A percentile compares a stretch with the other conserved stretches of the same genome.
Evolutionary conservation across 2,797 vertebrate species (phyloP).

Genomic region (Paedocypris micromegethes): DNA sequence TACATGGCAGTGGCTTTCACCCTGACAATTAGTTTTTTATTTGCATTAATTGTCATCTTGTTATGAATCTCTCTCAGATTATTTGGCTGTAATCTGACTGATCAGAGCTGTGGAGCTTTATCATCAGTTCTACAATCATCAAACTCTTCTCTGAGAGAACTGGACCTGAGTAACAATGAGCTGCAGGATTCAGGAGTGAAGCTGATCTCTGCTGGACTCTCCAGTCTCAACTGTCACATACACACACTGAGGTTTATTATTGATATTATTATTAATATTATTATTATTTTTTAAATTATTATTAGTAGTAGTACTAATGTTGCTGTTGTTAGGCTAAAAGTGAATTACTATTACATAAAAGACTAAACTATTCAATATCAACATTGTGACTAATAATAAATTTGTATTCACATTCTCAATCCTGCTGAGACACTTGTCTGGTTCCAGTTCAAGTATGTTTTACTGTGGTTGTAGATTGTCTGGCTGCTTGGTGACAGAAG

Average conservation of each 20-base stretch:
- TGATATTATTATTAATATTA: background rate
- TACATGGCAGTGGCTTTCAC: no score
- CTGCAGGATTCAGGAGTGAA: background rate
- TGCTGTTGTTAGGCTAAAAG: background rate
- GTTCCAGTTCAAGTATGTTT: background rate
- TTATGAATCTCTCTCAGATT: background rate
- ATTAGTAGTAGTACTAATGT: background rate
- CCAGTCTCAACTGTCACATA: background rate
- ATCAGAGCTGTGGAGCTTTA: background rate
- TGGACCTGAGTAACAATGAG: background rate
- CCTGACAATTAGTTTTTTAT: no score
- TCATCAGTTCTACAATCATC: slow-evolving; percentile 1
- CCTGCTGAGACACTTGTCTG: no score
- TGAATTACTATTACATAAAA: background rate
- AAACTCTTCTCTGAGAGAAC: background rate
- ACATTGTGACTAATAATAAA: background rate
- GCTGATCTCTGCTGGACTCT: background rate
- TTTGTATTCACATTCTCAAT: background rate
- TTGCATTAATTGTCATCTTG: no score
- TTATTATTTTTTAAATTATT: background rate
- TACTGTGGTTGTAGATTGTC: background rate
- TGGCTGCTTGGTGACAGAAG: background rate
- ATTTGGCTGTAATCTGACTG: background rate
- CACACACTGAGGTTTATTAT: slow-evolving; percentile 1
- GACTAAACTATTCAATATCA: background rate